Base-by-base conservation (phyloP, 2,797 vertebrate species). In the Acrossocheilus wenchowensis region DNA sequence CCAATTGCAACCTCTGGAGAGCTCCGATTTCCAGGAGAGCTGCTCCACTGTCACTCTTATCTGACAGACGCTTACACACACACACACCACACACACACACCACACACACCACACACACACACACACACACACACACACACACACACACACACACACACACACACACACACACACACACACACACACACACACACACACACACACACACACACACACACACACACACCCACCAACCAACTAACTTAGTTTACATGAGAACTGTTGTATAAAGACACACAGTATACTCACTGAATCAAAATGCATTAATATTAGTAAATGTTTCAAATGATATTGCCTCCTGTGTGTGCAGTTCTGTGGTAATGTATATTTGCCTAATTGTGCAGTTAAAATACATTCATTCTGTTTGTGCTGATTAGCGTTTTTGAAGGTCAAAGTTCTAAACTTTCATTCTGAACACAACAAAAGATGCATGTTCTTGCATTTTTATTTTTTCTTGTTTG, bases 11-110 rank as follows among this genome's bases (percentile, higher is more conserved):
- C 79, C 83, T 86, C 75, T 78, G 34, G 57, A 71, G 87, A 78
- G 72, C 34, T 26, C 68, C 19, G 23, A 81, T 52, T 69, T 86
- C 81, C 45, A 69, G 79, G 48, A 80, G 68, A 83, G 9, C 75
- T 83, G 74, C 15, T 93, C 90, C 92, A 93, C 91, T 90, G 92
- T 90, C 91, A 94, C 94, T 92, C 93, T 93, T 93, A 92, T 93
- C 57, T 6, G 86, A 88, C 89, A 85, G 21, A 15, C 84, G 66
- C 62, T 21, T 41, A 90, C 82, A 85, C 85, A 88, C n/a, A 85
- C 66, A 85, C 84, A 88, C n/a, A n/a, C n/a, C n/a, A n/a, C n/a
- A n/a, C n/a, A n/a, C n/a, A n/a, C n/a, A n/a, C n/a, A n/a, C n/a
- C n/a, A n/a, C n/a, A n/a, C n/a, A n/a, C n/a, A n/a, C n/a, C 48